Percentiles rank a stretch among this genome's conserved stretches.
Conservation (phyloP, 2,888 invertebrate genomes). For the Odontocerum albicorne region DNA sequence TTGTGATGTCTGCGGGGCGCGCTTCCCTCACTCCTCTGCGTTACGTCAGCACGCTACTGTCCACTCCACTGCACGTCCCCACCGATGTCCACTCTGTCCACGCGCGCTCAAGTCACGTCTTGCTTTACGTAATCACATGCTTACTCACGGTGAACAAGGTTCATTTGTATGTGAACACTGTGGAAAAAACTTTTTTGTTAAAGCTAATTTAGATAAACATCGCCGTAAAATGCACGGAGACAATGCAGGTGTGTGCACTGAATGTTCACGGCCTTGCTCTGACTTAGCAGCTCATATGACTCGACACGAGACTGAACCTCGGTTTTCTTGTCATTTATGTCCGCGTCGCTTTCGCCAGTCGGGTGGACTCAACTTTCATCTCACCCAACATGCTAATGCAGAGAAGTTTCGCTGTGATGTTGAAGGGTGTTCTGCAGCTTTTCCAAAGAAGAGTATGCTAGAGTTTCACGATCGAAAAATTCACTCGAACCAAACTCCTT, state of each 20-base stretch:
- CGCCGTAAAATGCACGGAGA: conserved; percentile 59
- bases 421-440: conserved; percentile 26
- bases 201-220: conserved; percentile 59
- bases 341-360: conserved; percentile 10
- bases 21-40: conserved; percentile 46
- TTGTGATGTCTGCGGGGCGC: conserved; percentile 39
- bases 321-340: conserved; percentile 10
- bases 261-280: conserved; percentile 37
- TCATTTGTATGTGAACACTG: conserved; percentile 47
- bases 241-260: conserved; percentile 51
- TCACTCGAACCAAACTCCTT: conserved; percentile 45
- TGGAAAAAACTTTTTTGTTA: conserved; percentile 55
- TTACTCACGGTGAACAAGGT: conserved; percentile 40
- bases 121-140: conserved; percentile 55
- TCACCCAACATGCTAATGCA: conserved; percentile 20
- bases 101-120: conserved; percentile 55
- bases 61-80: conserved; percentile 56
- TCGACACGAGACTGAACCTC: conserved; percentile 52
- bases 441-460: conserved; percentile 30
- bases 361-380: conserved; percentile 9
- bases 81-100: conserved; percentile 56
- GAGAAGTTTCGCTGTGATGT: conserved; percentile 29
- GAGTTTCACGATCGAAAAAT: conserved; percentile 30
- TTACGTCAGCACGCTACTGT: conserved; percentile 48
- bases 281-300: conserved; percentile 59